Evolutionary conservation across 2,113 vertebrate genomes (phyloP).

Genomic region (Vombatus ursinus): DNA sequence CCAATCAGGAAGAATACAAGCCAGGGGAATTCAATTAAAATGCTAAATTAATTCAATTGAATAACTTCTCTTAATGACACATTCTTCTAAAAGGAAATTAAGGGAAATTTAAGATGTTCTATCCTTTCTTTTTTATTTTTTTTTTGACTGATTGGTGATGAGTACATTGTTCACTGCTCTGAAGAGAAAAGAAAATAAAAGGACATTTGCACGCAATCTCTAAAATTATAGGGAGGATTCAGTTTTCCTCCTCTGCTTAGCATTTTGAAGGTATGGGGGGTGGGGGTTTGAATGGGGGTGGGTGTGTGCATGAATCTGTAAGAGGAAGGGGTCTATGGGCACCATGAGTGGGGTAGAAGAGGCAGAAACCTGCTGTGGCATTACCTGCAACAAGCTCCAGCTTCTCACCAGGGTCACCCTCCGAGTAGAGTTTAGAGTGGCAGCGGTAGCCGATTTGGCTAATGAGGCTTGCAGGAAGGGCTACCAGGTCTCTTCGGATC

Average conservation of each 20-base stretch:
- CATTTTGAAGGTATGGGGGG: not conserved
- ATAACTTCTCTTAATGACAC: constrained; percentile 81
- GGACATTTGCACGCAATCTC: constrained; percentile 22
- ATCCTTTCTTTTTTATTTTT: constrained; percentile 23
- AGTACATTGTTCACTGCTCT: not conserved
- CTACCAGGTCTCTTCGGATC: constrained; percentile 95
- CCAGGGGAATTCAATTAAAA: constrained; percentile 81
- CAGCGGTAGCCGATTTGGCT: constrained; percentile 99
- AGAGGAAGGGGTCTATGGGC: not conserved
- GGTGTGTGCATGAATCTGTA: rapidly evolving
- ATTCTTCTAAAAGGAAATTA: constrained; percentile 78
- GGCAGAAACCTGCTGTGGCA: rapidly evolving
- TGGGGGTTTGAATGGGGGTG: not conserved
- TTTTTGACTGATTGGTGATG: constrained; percentile 57
- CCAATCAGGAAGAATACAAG: constrained; percentile 60
- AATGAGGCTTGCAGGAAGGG: constrained; percentile 97
- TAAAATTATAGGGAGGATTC: not conserved
- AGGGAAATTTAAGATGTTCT: constrained; percentile 66
- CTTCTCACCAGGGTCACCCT: constrained; percentile 98
- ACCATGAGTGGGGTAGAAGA: not conserved
- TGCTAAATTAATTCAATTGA: constrained; percentile 82
- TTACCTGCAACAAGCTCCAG: constrained; percentile 97
- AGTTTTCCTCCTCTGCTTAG: not conserved
- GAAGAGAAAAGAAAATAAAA: not conserved
- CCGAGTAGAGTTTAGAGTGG: constrained; percentile 98